These are phyloP conservation scores for Troilus luridus DNA, from an alignment of 2,888 invertebrate species.

Conservation along the genomic window DNA sequence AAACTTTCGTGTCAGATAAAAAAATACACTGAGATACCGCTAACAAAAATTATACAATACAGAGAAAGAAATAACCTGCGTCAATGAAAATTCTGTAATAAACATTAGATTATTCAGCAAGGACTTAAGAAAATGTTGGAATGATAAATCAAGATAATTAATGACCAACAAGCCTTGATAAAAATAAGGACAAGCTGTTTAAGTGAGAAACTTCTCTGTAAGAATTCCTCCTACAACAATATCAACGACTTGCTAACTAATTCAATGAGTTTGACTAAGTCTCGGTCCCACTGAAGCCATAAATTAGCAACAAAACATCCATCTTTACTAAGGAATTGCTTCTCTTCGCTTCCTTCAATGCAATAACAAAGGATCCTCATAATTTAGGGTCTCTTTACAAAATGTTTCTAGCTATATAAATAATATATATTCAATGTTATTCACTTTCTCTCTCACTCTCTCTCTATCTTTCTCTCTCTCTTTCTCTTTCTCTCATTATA, in stretches of 20 bases:
- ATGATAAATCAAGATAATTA: constrained; percentile 31
- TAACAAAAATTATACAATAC: background rate
- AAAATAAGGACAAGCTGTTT: constrained; percentile 30
- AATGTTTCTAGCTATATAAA: background rate
- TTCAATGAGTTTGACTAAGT: constrained; percentile 32
- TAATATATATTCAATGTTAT: background rate
- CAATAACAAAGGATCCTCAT: background rate
- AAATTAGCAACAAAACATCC: constrained; percentile 32
- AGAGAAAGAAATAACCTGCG: background rate
- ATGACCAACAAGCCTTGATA: background rate
- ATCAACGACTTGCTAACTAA: background rate
- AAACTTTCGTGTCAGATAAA: too few species aligned
- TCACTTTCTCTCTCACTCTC: background rate
- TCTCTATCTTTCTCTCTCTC: too few species aligned
- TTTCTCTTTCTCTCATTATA: too few species aligned
- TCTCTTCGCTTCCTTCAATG: background rate
- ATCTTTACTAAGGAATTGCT: background rate
- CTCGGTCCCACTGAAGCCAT: background rate
- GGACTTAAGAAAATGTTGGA: background rate
- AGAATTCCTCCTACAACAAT: background rate
- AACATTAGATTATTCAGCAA: background rate
- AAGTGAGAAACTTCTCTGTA: background rate
- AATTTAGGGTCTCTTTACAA: background rate
- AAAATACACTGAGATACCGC: too few species aligned
- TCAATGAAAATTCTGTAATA: background rate